These are phyloP conservation scores for Temnothorax longispinosus DNA, from an alignment of 1,140 invertebrate genomes.

Conservation along the genomic window DNA sequence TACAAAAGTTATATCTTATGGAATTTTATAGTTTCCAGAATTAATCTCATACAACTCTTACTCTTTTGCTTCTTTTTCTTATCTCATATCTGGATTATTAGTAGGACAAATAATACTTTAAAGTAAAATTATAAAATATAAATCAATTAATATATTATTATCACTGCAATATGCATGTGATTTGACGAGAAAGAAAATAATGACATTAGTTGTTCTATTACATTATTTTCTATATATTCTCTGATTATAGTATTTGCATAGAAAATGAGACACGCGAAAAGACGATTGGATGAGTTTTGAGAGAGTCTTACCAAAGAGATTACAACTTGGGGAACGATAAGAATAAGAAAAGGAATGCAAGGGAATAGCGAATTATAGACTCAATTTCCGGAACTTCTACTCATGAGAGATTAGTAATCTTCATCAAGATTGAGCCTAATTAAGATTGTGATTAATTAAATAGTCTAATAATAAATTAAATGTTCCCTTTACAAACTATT, in stretches of 20 bases:
- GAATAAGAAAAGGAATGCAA: slow-evolving; percentile 29
- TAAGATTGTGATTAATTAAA: slow-evolving; percentile 11
- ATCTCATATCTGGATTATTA: background rate
- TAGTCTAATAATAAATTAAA: background rate
- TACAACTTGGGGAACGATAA: slow-evolving; percentile 28
- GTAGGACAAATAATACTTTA: background rate
- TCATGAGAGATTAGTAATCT: slow-evolving; percentile 28
- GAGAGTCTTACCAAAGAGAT: slow-evolving; percentile 34
- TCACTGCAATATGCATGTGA: background rate
- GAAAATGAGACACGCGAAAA: slow-evolving; percentile 5
- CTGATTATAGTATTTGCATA: slow-evolving; percentile 15
- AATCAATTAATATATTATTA: background rate
- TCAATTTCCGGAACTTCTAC: background rate
- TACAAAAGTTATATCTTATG: background rate
- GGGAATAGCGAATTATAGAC: slow-evolving; percentile 35
- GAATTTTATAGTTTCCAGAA: background rate
- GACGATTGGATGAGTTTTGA: slow-evolving; percentile 28
- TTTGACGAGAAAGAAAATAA: background rate
- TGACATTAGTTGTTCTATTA: background rate
- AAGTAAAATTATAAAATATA: background rate
- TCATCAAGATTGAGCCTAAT: slow-evolving; percentile 9
- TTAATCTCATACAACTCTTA: background rate
- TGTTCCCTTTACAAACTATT: background rate
- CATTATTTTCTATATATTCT: background rate
- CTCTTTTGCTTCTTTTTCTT: background rate